A percentile compares a stretch with the other conserved stretches of the same genome.
Evolutionary conservation across 2,888 invertebrate species (phyloP).

Genomic region (Teleogryllus oceanicus): DNA sequence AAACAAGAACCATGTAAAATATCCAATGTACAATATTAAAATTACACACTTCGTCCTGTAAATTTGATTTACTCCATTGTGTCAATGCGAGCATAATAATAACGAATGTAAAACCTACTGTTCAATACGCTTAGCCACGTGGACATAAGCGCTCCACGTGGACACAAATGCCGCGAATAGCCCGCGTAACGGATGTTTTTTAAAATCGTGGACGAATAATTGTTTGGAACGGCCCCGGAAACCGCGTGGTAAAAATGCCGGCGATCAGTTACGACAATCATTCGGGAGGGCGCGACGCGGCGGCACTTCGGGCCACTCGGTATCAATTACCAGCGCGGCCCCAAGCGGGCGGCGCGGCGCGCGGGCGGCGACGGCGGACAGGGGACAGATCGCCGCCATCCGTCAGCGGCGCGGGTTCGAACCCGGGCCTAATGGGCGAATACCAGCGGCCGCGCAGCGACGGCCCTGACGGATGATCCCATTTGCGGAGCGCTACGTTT

Average conservation of each 20-base stretch:
- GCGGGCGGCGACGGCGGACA: not conserved
- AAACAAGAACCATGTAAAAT: too few relatives aligned
- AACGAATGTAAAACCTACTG: too few relatives aligned
- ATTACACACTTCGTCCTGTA: too few relatives aligned
- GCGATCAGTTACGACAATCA: not conserved
- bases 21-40: too few relatives aligned
- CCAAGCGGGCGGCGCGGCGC: not conserved
- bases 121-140: too few relatives aligned
- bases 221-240: not conserved
- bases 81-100: too few relatives aligned
- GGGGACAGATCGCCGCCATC: too few relatives aligned
- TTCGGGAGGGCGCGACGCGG: not conserved
- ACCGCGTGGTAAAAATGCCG: not conserved
- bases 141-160: too few relatives aligned
- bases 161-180: not conserved
- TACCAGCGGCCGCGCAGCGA: not conserved
- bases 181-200: not conserved
- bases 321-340: not conserved
- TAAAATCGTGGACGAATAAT: not conserved
- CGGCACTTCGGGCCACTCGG: not conserved
- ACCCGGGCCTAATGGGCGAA: conserved; percentile 1
- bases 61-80: too few relatives aligned
- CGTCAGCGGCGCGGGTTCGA: not conserved
- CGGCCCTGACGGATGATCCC: not conserved
- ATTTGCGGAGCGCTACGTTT: not conserved